These are phyloP conservation scores for Cotesia typhae DNA, from an alignment of 1,140 invertebrate species.

Conservation along the genomic window DNA sequence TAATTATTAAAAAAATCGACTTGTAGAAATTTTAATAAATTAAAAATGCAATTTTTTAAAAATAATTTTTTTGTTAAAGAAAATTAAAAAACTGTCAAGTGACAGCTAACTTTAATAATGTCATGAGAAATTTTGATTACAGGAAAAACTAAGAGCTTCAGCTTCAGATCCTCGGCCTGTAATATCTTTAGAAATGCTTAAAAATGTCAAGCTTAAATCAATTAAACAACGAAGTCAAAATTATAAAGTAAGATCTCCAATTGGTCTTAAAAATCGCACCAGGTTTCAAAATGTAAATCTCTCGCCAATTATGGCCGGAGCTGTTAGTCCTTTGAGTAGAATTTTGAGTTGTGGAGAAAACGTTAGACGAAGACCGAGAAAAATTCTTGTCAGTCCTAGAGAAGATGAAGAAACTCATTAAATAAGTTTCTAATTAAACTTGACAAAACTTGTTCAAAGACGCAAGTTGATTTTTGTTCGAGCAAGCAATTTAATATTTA, in stretches of 20 bases:
- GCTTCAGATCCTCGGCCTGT: constrained; percentile 39
- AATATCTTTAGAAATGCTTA: constrained; percentile 56
- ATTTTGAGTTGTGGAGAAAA: constrained; percentile 48
- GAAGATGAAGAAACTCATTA: constrained; percentile 34
- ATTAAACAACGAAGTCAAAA: constrained; percentile 44
- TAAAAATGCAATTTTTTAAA: no score
- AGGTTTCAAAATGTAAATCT: constrained; percentile 43
- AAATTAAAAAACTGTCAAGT: no score
- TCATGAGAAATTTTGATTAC: background rate
- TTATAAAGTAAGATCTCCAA: constrained; percentile 45
- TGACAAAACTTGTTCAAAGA: constrained; percentile 12
- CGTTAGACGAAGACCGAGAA: constrained; percentile 39
- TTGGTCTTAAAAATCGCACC: constrained; percentile 42
- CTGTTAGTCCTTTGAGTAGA: constrained; percentile 42
- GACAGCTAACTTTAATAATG: no score
- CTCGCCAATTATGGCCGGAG: constrained; percentile 44
- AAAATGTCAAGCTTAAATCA: constrained; percentile 56
- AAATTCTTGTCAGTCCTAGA: background rate
- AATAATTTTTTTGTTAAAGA: no score
- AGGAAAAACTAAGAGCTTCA: constrained; percentile 18
- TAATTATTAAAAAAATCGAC: no score
- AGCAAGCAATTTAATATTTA: no score
- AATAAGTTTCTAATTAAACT: constrained; percentile 9
- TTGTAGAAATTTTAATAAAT: no score
- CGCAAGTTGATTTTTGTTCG: no score